Conservation (phyloP, 2,888 invertebrate genomes). For the Lasius platythorax region DNA sequence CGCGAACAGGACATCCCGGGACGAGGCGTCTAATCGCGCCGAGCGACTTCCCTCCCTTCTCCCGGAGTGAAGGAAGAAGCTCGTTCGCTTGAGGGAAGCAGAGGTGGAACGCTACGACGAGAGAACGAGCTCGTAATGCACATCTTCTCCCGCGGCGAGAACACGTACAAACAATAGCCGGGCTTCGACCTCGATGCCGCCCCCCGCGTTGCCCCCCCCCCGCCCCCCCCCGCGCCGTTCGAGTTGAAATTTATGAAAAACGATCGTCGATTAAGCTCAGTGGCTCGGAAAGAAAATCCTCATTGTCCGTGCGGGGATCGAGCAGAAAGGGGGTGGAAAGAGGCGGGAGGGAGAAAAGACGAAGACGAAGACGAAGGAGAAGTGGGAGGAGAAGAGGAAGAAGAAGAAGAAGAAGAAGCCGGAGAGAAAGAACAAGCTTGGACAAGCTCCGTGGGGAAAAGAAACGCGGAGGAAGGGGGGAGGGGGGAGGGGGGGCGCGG, state of each 20-base stretch:
- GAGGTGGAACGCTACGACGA: conserved; percentile 27
- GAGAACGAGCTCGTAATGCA: conserved; percentile 60
- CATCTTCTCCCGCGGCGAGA: conserved; percentile 39
- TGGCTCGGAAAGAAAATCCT: conserved; percentile 72
- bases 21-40: conserved; percentile 33
- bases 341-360: neutral
- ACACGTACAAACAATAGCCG: conserved; percentile 64
- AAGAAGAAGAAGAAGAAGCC: neutral
- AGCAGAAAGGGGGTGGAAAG: neutral
- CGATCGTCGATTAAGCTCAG: conserved; percentile 72
- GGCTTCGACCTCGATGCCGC: conserved; percentile 41
- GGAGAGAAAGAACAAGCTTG: conserved; percentile 32
- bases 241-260: conserved; percentile 72
- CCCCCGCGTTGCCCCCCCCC: conserved; percentile 1
- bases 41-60: neutral
- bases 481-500: neutral
- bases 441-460: conserved; percentile 17
- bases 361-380: conserved; percentile 6
- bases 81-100: conserved; percentile 25
- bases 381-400: neutral
- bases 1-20: conserved; percentile 5
- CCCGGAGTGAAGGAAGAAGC: neutral
- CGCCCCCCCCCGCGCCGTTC: neutral
- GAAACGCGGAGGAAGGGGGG: no score
- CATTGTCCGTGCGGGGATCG: conserved; percentile 64